Evolutionary conservation across 2,888 invertebrate genomes (phyloP), one percentile per base, ranked within the genome.

Genomic region (Rugalucina vietnamica): DNA sequence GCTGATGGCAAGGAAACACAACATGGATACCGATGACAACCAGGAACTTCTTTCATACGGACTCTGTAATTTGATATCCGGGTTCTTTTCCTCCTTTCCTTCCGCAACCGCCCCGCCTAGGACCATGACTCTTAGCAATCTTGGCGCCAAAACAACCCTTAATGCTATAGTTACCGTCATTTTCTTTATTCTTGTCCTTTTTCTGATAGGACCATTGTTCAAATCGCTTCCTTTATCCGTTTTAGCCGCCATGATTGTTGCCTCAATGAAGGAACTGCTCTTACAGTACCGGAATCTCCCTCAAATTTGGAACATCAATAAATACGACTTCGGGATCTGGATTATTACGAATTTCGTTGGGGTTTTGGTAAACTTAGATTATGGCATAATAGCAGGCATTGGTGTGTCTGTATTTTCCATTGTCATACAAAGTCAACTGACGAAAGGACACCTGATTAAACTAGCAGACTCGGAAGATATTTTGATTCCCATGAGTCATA

Each of bases 301-400:
- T 27, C 96, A 96, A 88, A 96, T 97, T 88, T 98, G 97, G 97
- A 96, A 95, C 90, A 95, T 97, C 29, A 98, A 97, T 88, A 96
- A 96, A 91, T 95, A 97, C 91, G 98, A 98, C 93, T 98, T 97
- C 0, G 90, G 96, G 18, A 91, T 92, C 12, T 94, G 93, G 93
- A 50, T 93, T 0, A 60, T 88, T 12, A 93, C 93, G 2, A 92
- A 89, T 72, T 43, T 86, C 1, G 77, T 89, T 27, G 87, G 89
- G 1, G 86, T 92, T 12, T 72, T 93, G 5, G 83, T 91, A 0
- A 92, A 92, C 80, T 86, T 93, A 60, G 89, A 90, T 65, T 80
- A 91, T 57, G 94, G 93, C 0, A 84, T 94, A 2, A 82, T 90
- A 8, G 88, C 90, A 5, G 93, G 94, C 1, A 84, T 92, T 4